phyloP scores from a whole-genome alignment of 2,888 invertebrate genomes.

The Anoplius nigerrimus region DNA sequence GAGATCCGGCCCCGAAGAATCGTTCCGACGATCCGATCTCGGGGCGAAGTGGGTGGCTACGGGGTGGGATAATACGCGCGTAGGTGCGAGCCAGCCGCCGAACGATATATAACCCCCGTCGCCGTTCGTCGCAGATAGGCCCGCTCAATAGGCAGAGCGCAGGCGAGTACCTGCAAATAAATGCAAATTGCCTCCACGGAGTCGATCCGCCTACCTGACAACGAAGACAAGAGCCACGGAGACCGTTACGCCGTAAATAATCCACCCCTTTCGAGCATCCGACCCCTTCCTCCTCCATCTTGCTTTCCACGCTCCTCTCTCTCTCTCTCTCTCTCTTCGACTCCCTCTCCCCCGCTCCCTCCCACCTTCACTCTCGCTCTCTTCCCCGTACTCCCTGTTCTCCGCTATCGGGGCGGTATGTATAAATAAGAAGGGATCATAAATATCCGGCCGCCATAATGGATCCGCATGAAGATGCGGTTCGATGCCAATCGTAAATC shows the following conservation, averaged over 20 bases:
- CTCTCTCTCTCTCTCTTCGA: neutral
- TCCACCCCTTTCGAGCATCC: slow-evolving; percentile 57
- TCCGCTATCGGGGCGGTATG: slow-evolving; percentile 26
- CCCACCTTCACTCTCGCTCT: neutral
- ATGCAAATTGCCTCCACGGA: slow-evolving; percentile 48
- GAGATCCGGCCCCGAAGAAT: too few species aligned
- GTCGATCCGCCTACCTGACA: slow-evolving; percentile 54
- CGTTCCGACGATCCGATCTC: neutral
- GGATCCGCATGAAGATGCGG: slow-evolving; percentile 38
- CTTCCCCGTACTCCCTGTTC: neutral
- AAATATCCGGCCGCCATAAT: slow-evolving; percentile 42
- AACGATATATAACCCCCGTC: slow-evolving; percentile 9
- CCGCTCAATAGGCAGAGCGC: slow-evolving; percentile 39
- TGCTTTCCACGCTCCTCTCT: neutral
- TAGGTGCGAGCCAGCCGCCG: neutral
- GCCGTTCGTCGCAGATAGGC: slow-evolving; percentile 28
- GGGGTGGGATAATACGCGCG: slow-evolving; percentile 3
- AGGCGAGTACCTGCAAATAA: slow-evolving; percentile 45
- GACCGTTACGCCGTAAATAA: slow-evolving; percentile 62
- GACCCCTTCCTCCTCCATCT: slow-evolving; percentile 18
- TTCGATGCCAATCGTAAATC: slow-evolving; percentile 39
- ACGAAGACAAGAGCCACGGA: slow-evolving; percentile 40
- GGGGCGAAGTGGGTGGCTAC: neutral
- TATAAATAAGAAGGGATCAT: slow-evolving; percentile 41
- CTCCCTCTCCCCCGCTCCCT: neutral